Evolutionary conservation across 2,888 invertebrate species (phyloP).

Genomic region (Rugalucina vietnamica): DNA sequence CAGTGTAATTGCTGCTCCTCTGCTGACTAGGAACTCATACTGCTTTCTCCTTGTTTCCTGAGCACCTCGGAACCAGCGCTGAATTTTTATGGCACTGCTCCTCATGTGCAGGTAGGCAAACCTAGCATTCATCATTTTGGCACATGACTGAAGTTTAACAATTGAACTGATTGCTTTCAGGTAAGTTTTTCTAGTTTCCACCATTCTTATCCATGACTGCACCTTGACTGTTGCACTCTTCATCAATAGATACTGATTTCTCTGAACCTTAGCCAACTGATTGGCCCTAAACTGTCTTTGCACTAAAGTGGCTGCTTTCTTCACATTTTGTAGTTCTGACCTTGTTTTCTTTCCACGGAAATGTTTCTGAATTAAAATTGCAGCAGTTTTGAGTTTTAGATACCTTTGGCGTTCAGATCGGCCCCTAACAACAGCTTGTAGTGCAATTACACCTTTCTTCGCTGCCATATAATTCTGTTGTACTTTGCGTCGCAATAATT

Average conservation of each 20-base stretch:
- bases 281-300: constrained; percentile 63
- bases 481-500: constrained; percentile 25
- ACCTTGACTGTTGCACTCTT: constrained; percentile 47
- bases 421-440: constrained; percentile 52
- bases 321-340: constrained; percentile 47
- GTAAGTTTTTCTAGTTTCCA: constrained; percentile 49
- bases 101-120: constrained; percentile 26
- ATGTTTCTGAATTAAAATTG: constrained; percentile 30
- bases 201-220: constrained; percentile 66
- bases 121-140: constrained; percentile 39
- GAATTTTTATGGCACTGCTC: constrained; percentile 55
- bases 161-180: constrained; percentile 51
- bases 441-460: constrained; percentile 36
- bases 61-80: constrained; percentile 38
- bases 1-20: constrained; percentile 63
- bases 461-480: constrained; percentile 17
- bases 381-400: constrained; percentile 24
- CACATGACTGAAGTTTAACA: constrained; percentile 51
- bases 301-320: constrained; percentile 53
- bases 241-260: constrained; percentile 25
- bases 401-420: constrained; percentile 15
- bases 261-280: constrained; percentile 19
- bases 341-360: constrained; percentile 31
- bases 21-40: constrained; percentile 42
- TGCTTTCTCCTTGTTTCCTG: neutral